Evolutionary conservation across 2,888 invertebrate species (phyloP), one percentile per base, ranked within the genome.

Genomic region (Drosophila eohydei): DNA sequence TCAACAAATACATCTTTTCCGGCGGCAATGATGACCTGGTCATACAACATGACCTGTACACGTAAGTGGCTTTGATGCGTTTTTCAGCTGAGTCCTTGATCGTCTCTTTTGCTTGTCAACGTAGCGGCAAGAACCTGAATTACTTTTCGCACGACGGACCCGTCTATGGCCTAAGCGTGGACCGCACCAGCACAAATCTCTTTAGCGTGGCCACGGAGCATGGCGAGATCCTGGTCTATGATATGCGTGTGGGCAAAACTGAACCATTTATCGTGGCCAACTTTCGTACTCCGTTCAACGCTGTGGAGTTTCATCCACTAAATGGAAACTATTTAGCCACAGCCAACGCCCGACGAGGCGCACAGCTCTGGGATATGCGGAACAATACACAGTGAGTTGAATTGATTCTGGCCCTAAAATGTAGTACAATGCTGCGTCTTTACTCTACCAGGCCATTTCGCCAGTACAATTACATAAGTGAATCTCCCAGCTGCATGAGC

Each of bases 21-120:
- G 98, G 97, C 70, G 98, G 98, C 65, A 98, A 98, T 94, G 98
- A 99, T 94, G 97, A 98, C 86, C 95, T 97, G 94, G 98, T 98
- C 12, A 96, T 98, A 80, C 96, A 97, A 16, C 98, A 99, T 91
- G 97, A 98, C 92, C 92, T 96, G 79, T 94, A 94, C 92, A 96
- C 96, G 96, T 97, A 94, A 94, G 95, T 93, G 46, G 2, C 9
- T 2, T 16, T 30, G 21, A 6, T 7, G 30, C 14, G 1, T 14
- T 14, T 0, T 30, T 12, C 0, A n/a, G 3, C 14, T 11, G 8
- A 11, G 5, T 36, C 8, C 7, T 7, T n/a, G 9, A 16, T 6
- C 14, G 14, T 3, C 14, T 26, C 8, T 7, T 14, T 16, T 11
- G 16, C 16, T 36, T 32, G 3, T 21, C 2, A 6, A 6, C 9